Base-by-base conservation (phyloP, 2,113 vertebrate genomes). In the Beaufortia kweichowensis region DNA sequence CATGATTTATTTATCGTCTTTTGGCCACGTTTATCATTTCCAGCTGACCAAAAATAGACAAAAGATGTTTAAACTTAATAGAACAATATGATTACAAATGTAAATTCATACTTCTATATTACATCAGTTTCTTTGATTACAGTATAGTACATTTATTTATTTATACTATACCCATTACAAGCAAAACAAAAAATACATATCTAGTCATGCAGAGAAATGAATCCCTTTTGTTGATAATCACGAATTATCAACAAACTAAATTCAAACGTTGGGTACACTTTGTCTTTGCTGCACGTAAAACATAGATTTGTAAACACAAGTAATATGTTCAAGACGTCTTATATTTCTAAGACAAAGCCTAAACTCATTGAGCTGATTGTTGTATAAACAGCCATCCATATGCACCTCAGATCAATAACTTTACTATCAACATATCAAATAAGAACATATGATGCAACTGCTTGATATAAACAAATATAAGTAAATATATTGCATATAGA, bases 1-100 rank as follows among this genome's bases (percentile, higher is more conserved):
- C 43, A 21, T 31, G 61, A 43, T 24, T 69, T 50, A 57, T 39
- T 29, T 23, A 14, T 62, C 59, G 50, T 39, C 41, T 57, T 29
- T 77, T 48, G 19, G 19, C 9, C 46, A 23, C 53, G 17, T 60
- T 59, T 28, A 56, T 28, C 29, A 41, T 39, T 71, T 26, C 31
- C 4, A 59, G 41, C 68, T 41, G 14, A 17, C 68, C 53, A 41
- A 71, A 71, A 71, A 57, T 57, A 71, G 53, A 71, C 68, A 41
- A 57, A 57, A 71, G 53, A 69, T 69, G 31, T 53, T 33, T 53
- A 55, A 55, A 35, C 19, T 55, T 35, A 33, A 69, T 26, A 8
- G 12, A 33, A 55, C 48, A n/a, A 50, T 19, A 67, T 46, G 28
- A 69, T 21, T 15, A 23, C 19, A 29, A 50, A 21, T 68, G n/a